These are phyloP conservation scores for Aix galericulata DNA, from an alignment of 2,113 vertebrate species.

Conservation along the genomic window DNA sequence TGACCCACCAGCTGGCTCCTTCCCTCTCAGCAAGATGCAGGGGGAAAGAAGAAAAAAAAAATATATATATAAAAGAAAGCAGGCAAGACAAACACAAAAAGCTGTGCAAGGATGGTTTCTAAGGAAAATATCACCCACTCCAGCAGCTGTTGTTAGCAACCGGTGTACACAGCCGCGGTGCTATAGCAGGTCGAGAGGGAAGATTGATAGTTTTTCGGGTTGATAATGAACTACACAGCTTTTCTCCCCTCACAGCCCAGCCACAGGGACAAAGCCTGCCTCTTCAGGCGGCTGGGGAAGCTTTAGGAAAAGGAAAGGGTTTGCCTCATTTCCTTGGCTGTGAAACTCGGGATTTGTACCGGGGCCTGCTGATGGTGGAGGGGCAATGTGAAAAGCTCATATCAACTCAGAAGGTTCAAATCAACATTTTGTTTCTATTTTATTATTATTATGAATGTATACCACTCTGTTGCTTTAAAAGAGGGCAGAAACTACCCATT, in stretches of 20 bases:
- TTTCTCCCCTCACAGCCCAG: background rate
- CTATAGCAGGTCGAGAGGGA: background rate
- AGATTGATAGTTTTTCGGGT: background rate
- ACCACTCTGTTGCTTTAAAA: background rate
- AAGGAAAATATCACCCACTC: background rate
- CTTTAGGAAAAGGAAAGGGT: background rate
- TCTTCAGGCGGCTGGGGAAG: fast-evolving
- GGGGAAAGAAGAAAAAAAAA: no score
- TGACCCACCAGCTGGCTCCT: background rate
- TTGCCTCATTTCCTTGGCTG: background rate
- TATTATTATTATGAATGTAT: background rate
- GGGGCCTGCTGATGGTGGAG: fast-evolving
- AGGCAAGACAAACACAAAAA: background rate
- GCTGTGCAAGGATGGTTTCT: background rate
- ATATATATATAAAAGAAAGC: background rate
- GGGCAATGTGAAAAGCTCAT: fast-evolving
- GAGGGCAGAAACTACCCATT: background rate
- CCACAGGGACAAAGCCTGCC: background rate
- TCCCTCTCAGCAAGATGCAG: background rate
- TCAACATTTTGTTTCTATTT: background rate
- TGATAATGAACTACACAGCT: background rate
- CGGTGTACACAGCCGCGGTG: background rate
- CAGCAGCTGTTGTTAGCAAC: slow-evolving; percentile 53
- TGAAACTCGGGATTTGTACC: fast-evolving
- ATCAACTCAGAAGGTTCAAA: background rate